phyloP scores from a whole-genome alignment of 1,140 invertebrate species.

The Pseudachorutes palmiensis region DNA sequence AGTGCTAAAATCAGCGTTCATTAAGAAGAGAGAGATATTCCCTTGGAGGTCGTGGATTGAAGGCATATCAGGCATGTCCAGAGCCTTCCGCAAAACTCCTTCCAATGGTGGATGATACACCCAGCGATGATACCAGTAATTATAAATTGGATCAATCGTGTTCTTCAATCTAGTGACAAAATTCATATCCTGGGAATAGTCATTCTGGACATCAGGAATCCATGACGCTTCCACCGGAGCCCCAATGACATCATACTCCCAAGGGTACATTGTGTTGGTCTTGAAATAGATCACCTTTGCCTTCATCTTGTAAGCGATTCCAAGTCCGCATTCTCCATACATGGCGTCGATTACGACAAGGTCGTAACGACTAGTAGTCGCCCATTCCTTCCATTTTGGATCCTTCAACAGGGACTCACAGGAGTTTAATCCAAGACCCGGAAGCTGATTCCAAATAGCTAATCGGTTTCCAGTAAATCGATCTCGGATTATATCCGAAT shows the following conservation, averaged over 20 bases:
- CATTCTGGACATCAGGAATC: constrained; percentile 4
- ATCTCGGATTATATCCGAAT: constrained; percentile 16
- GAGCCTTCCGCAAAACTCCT: constrained; percentile 4
- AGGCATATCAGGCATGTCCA: constrained; percentile 14
- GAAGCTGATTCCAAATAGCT: not conserved
- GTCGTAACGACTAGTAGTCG: constrained; percentile 22
- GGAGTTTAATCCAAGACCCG: not conserved
- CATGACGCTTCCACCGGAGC: not conserved
- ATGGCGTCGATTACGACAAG: constrained; percentile 36
- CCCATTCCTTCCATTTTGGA: not conserved
- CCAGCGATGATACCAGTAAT: not conserved
- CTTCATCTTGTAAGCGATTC: constrained; percentile 23
- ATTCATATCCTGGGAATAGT: constrained; percentile 2
- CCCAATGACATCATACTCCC: not conserved
- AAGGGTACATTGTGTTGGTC: constrained; percentile 7
- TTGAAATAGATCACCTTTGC: constrained; percentile 24
- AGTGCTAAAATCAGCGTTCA: constrained; percentile 13
- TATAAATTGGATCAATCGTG: not conserved
- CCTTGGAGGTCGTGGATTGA: constrained; percentile 6
- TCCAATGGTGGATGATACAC: constrained; percentile 17
- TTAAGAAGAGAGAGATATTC: constrained; percentile 17
- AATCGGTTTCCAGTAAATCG: not conserved
- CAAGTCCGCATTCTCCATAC: constrained; percentile 33
- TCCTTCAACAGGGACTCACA: not conserved
- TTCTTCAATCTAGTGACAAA: constrained; percentile 10